phyloP scores from a whole-genome alignment of 2,797 vertebrate species.

The Numenius phaeopus region DNA sequence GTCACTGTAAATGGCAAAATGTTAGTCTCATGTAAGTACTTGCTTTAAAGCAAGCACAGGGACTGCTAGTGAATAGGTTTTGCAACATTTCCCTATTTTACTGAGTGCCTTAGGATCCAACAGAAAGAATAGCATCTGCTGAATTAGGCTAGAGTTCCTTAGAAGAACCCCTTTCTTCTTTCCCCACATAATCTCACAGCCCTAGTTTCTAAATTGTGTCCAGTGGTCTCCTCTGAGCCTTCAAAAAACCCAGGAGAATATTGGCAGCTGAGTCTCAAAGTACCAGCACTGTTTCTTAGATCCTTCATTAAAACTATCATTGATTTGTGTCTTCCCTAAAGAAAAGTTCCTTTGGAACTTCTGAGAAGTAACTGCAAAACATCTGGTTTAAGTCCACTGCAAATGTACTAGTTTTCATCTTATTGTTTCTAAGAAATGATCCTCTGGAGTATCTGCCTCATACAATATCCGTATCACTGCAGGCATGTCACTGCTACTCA shows the following conservation, averaged over 20 bases:
- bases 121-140: background rate
- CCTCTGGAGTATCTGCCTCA: background rate
- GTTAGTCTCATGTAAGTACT: background rate
- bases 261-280: background rate
- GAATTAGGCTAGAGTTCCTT: background rate
- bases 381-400: background rate
- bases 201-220: background rate
- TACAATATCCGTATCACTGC: background rate
- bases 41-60: background rate
- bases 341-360: background rate
- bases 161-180: background rate
- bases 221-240: background rate
- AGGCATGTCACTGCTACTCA: rapidly evolving
- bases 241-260: background rate
- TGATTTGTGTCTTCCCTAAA: background rate
- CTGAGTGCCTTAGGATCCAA: background rate
- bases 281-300: background rate
- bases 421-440: background rate
- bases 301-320: background rate
- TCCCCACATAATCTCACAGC: background rate
- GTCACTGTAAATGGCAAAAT: background rate
- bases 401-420: background rate
- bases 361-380: background rate
- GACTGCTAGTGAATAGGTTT: background rate
- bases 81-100: background rate